These are phyloP conservation scores for Xestia sexstrigata DNA, from an alignment of 2,888 invertebrate species.

Conservation along the genomic window DNA sequence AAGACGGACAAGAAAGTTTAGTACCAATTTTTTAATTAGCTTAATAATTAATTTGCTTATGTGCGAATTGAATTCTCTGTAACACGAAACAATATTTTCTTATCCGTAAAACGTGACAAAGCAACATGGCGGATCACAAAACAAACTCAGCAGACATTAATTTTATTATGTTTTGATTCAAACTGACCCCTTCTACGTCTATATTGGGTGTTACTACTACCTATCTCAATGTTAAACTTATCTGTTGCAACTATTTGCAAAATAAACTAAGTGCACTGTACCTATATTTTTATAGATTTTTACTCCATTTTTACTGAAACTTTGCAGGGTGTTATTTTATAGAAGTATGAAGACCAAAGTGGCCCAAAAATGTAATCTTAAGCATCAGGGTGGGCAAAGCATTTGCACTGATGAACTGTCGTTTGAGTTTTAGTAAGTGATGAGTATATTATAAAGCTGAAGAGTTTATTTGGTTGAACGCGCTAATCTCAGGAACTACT, in stretches of 20 bases:
- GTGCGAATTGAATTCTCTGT: neutral
- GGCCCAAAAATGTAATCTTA: no score
- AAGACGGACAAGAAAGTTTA: neutral
- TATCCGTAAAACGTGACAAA: constrained; percentile 25
- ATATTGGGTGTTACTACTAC: neutral
- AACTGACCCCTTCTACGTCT: constrained; percentile 30
- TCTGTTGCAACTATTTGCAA: constrained; percentile 7
- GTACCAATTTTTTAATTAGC: neutral
- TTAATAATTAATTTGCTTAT: neutral
- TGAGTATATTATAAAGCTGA: no score
- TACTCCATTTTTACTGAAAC: no score
- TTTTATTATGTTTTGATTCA: constrained; percentile 45
- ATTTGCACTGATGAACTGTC: no score
- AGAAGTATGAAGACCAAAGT: no score
- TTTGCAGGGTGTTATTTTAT: no score
- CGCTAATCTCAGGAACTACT: no score
- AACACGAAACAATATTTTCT: constrained; percentile 1
- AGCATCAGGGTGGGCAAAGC: no score
- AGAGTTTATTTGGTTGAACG: no score
- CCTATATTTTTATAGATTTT: neutral
- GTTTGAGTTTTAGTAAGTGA: no score
- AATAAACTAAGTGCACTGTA: constrained; percentile 10
- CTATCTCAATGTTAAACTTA: constrained; percentile 30
- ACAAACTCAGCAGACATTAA: constrained; percentile 20
- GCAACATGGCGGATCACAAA: constrained; percentile 13